Base-by-base conservation (phyloP, 2,113 vertebrate genomes). In the Rhinoptilus africanus region DNA sequence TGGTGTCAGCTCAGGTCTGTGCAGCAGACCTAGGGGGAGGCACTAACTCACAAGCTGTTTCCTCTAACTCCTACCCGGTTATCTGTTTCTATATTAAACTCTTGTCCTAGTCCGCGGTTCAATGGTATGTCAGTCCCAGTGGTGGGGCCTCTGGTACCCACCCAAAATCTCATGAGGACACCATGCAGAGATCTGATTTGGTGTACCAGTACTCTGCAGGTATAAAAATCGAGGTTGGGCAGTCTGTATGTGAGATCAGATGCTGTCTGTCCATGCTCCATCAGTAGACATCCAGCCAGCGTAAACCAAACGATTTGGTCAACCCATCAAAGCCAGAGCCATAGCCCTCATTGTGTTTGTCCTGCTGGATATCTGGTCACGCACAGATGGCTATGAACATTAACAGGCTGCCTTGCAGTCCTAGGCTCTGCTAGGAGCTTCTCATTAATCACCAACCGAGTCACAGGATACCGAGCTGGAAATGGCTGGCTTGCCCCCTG, bases 261-360 rank as follows among this genome's bases (percentile, higher is more conserved):
- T 18, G 63, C 30, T 41, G 11, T 32, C n/a, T 45, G 56, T 22
- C 60, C 37, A 0, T 28, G 39, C 30, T 60, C 21, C 59, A 14
- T 3, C 39, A 37, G 45, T 3, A 22, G 71, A 15, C 34, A 28
- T 11, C 32, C 34, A 86, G n/a, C 39, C 32, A 60, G 27, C 12
- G 18, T 34, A 27, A 84, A 22, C 32, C 1, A 34, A 50, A 27
- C 16, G 59, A 48, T 84, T 51, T 43, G 68, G 50, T 34, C 43
- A 78, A 1, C 5, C 24, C 37, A 56, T n/a, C 26, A 57, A 24
- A 88, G 39, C 50, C 3, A 7, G 85, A 80, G 63, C 57, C 12
- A 2, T 34, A 12, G 7, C 12, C 57, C 57, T 51, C 3, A 1
- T n/a, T 35, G 6, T 1, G 0, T 64, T 35, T 43, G 51, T 78